Evolutionary conservation across 2,113 vertebrate species (phyloP), one percentile per base, ranked within the genome.

Genomic region (Pandion haliaetus): DNA sequence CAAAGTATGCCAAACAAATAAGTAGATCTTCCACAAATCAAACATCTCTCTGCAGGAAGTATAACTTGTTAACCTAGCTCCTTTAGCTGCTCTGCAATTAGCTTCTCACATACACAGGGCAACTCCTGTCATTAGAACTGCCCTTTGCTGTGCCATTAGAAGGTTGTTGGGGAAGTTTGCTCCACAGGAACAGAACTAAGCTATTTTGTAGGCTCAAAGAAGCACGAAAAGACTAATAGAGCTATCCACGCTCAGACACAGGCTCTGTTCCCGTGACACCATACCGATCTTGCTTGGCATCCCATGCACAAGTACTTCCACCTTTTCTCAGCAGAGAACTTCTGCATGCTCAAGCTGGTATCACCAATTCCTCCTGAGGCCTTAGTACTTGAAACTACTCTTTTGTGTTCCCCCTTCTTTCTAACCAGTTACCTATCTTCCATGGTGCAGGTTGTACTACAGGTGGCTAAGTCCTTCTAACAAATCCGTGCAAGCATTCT

Each of bases 21-120:
- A 59, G 52, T 16, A 63, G 34, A 38, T 80, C 55, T 69, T 67
- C 82, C 59, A 55, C 31, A 92, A 76, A 87, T 70, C 49, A 82
- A 67, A 44, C 26, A 66, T 40, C 17, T 66, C 20, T 62, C 25
- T 76, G 38, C 34, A 86, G 49, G 58, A 90, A 16, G 40, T 32
- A 34, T 6, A 88, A 92, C 84, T 90, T 0, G 63, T 94, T 95
- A 19, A 86, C 83, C 89, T 80, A 50, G 82, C 71, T 95, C 45
- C 45, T 91, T 90, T 47, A 93, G 13, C 25, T 87, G 84, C 81
- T 66, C 82, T 86, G 54, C 58, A 93, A 82, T 90, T 94, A 95
- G n/a, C 61, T 72, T 70, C 61, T 89, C n/a, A 17, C 26, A 26
- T 17, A 38, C 38, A 45, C 18, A 82, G 38, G 29, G 40, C 69